A percentile compares a stretch with the other conserved stretches of the same genome.
These are phyloP conservation scores for Chrysochloris asiatica DNA, from an alignment of 2,113 vertebrate genomes.

Conservation along the genomic window DNA sequence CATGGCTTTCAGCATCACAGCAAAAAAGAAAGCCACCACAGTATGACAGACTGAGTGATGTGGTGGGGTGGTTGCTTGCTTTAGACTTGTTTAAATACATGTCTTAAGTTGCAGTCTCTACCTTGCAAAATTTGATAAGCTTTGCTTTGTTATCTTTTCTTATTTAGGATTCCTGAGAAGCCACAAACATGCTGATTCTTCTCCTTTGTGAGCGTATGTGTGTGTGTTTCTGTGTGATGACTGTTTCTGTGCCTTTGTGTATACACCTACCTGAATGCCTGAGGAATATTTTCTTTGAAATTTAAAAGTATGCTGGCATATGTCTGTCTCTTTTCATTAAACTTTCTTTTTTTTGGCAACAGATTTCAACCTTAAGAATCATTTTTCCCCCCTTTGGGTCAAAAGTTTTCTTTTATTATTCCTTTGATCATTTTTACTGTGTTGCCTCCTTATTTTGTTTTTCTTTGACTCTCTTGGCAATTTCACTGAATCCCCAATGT, in stretches of 20 bases:
- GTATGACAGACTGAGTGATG: neutral
- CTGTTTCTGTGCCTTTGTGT: neutral
- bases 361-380: slow-evolving; percentile 25
- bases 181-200: neutral
- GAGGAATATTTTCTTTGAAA: neutral
- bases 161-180: neutral
- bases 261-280: neutral
- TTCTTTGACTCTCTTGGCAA: neutral
- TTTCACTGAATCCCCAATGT: neutral
- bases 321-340: neutral
- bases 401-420: neutral
- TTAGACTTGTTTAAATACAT: slow-evolving; percentile 4
- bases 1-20: neutral
- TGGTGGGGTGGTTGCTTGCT: neutral
- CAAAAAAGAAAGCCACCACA: neutral
- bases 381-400: neutral
- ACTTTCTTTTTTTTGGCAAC: slow-evolving; percentile 14
- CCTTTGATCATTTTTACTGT: neutral
- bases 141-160: neutral
- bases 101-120: neutral
- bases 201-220: neutral
- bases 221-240: neutral
- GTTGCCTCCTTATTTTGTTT: neutral
- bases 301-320: neutral
- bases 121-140: neutral